phyloP scores from a whole-genome alignment of 1,140 invertebrate genomes.

The Drosophila saltans region DNA sequence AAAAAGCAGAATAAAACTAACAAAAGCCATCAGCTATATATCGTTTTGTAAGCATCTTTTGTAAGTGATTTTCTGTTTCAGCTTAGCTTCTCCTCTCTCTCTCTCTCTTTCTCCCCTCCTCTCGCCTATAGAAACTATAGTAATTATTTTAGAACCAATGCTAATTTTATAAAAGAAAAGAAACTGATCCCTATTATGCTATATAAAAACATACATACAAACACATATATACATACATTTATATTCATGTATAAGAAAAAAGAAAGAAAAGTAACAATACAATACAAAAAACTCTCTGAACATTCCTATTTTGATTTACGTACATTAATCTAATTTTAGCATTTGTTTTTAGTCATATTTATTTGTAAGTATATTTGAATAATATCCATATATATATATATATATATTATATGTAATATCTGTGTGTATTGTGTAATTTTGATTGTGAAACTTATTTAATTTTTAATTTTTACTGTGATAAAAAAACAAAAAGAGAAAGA shows the following conservation, averaged over 20 bases:
- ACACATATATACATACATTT: neutral
- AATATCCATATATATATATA: slow-evolving; percentile 63
- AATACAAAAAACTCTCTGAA: slow-evolving; percentile 18
- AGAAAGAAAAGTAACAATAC: neutral
- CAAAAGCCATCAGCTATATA: slow-evolving; percentile 39
- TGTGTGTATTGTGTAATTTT: slow-evolving; percentile 47
- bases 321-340: slow-evolving; percentile 54
- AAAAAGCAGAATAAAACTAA: too few species aligned
- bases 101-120: too few species aligned
- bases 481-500: slow-evolving; percentile 30
- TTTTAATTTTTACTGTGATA: slow-evolving; percentile 80
- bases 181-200: slow-evolving; percentile 2
- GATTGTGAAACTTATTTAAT: slow-evolving; percentile 75
- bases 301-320: slow-evolving; percentile 69
- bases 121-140: slow-evolving; percentile 23
- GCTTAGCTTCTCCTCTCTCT: neutral
- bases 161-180: slow-evolving; percentile 2
- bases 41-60: slow-evolving; percentile 71
- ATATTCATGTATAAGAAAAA: neutral
- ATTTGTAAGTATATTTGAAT: slow-evolving; percentile 65
- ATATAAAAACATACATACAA: slow-evolving; percentile 21
- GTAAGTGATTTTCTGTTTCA: slow-evolving; percentile 38
- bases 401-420: slow-evolving; percentile 14
- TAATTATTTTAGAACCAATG: slow-evolving; percentile 29
- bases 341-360: slow-evolving; percentile 64